Base-by-base conservation (phyloP, 2,113 vertebrate genomes). In the Callopanchax toddi region DNA sequence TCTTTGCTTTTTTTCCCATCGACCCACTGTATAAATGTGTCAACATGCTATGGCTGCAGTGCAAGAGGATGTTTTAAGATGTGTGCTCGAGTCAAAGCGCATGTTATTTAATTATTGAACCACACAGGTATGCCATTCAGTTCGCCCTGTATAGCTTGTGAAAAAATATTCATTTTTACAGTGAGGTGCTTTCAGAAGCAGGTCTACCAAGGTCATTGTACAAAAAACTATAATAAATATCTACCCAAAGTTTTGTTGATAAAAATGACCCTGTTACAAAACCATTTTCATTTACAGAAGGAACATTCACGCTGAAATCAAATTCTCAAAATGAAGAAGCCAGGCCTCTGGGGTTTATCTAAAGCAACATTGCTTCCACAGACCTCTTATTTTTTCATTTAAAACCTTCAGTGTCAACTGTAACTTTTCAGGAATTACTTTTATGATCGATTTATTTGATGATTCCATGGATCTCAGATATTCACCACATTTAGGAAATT, bases 371-470 rank as follows among this genome's bases (percentile, higher is more conserved):
- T 59, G 29, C 54, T 62, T 48, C 12, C 39, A 67, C 32, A 57
- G 60, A 40, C 5, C 2, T 10, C 60, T 39, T 32, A n/a, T 29
- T 36, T 46, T 43, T 60, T 43, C 39, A 45, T 58, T 49, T 21
- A 36, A 80, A 61, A 53, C 2, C 11, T 39, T 16, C 45, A 36
- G 44, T 60, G 36, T 18, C 26, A 81, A 58, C 45, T 32, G n/a
- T 22, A 82, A 60, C 44, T 51, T 76, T 64, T 53, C 20, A 20
- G 13, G 25, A 57, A 52, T 73, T 29, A 59, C 25, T 67, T 67
- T 58, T 12, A 29, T 20, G 55, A 40, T 26, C 3, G 7, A 43
- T 60, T 61, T 74, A 42, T 61, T 22, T 36, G 78, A 62, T 39
- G 13, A 15, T 64, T 29, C 32, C 59, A 66, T 69, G 53, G 39